A percentile compares a stretch with the other conserved stretches of the same genome.
phyloP scores from a whole-genome alignment of 2,888 invertebrate genomes.

The Watsonalla binaria region DNA sequence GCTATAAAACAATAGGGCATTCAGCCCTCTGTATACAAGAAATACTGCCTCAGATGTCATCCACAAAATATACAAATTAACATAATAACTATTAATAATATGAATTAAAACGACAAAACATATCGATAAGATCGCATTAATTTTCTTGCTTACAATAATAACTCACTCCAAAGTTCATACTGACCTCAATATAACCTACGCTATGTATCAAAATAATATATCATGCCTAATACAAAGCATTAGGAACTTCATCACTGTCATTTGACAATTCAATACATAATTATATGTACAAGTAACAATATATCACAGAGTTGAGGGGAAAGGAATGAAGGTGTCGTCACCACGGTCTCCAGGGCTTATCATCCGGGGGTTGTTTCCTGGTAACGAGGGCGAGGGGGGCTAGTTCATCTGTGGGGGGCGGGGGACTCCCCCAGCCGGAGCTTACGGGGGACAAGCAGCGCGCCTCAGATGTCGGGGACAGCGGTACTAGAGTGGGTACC shows the following conservation, averaged over 20 bases:
- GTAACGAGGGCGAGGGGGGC: slow-evolving; percentile 86
- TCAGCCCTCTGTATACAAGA: slow-evolving; percentile 45
- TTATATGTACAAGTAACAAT: slow-evolving; percentile 18
- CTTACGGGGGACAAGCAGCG: slow-evolving; percentile 80
- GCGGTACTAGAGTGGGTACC: slow-evolving; percentile 84
- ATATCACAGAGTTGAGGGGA: slow-evolving; percentile 38
- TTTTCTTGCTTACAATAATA: slow-evolving; percentile 2
- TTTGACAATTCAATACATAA: slow-evolving; percentile 3
- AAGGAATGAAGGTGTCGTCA: slow-evolving; percentile 57
- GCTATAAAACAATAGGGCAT: slow-evolving; percentile 33
- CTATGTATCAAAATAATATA: not conserved
- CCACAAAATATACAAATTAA: slow-evolving; percentile 18
- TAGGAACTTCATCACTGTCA: slow-evolving; percentile 52
- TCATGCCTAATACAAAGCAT: slow-evolving; percentile 8
- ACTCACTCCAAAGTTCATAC: slow-evolving; percentile 17
- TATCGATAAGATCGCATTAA: not conserved
- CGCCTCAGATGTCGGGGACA: slow-evolving; percentile 83
- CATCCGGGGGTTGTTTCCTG: slow-evolving; percentile 81
- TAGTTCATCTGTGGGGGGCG: slow-evolving; percentile 57
- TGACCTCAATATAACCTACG: not conserved
- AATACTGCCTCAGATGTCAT: slow-evolving; percentile 77
- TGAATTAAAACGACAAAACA: slow-evolving; percentile 23
- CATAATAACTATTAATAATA: slow-evolving; percentile 5
- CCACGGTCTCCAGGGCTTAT: slow-evolving; percentile 92
- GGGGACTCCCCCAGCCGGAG: slow-evolving; percentile 68